Evolutionary conservation across 2,888 invertebrate species (phyloP), one percentile per base, ranked within the genome.

Genomic region (Philopedon plagiatum): DNA sequence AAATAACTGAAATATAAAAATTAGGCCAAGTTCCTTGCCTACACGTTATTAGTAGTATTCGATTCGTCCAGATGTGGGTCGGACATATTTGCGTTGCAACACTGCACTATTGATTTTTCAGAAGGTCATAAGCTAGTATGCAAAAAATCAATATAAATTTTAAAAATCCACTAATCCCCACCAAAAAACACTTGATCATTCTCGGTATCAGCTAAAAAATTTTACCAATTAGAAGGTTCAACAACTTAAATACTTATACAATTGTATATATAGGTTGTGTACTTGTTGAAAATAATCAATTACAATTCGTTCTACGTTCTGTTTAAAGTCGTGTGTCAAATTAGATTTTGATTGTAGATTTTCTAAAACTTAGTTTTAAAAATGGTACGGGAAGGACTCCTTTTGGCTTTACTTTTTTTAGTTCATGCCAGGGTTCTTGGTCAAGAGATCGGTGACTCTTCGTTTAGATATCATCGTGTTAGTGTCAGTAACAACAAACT

Each of bases 281-380:
- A 60, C 41, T 60, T 39, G 26, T 60, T 41, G n/a, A n/a, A n/a
- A n/a, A n/a, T 21, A 37, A 57, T 57, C 61, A 18, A 23, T 60
- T 46, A 29, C 15, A 0, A 54, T 29, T 61, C n/a, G 46, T 19
- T 32, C 39, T 46, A 57, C 56, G 41, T 57, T 57, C 32, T 15
- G 29, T 11, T 41, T n/a, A 65, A 57, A 19, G n/a, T n/a, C n/a
- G 13, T 13, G 29, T 9, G 57, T 15, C 57, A 34, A 46, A 46
- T 41, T 46, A 13, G 9, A 54, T n/a, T 5, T 39, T 19, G 7
- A 21, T n/a, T 34, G 11, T 23, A 19, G n/a, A n/a, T n/a, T n/a
- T n/a, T n/a, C n/a, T n/a, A n/a, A n/a, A n/a, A n/a, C n/a, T n/a
- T n/a, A n/a, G 18, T 49, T 34, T 46, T 54, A 5, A 15, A 54